Evolutionary conservation across 2,113 vertebrate genomes (phyloP).

Genomic region (Oceanites oceanicus): DNA sequence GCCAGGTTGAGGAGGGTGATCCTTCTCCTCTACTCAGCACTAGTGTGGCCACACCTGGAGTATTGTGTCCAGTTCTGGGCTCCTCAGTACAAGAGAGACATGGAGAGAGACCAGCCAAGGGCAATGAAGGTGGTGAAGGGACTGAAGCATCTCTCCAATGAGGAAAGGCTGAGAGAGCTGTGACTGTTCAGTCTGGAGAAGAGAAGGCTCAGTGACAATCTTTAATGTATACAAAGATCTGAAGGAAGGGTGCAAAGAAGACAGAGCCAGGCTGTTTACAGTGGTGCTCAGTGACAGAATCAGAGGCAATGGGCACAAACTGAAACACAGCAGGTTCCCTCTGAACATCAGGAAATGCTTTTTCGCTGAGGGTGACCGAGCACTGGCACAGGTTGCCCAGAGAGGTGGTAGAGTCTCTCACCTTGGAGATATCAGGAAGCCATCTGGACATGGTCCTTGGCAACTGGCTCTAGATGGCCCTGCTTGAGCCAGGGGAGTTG

Average conservation of each 20-base stretch:
- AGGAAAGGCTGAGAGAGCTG: neutral
- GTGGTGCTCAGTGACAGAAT: neutral
- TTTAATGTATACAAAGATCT: neutral
- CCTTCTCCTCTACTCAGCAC: neutral
- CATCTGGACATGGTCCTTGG: neutral
- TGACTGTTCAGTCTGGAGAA: neutral
- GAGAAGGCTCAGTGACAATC: neutral
- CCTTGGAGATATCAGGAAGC: neutral
- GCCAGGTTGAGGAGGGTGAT: neutral
- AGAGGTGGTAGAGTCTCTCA: neutral
- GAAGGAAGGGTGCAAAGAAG: neutral
- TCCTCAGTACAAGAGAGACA: neutral
- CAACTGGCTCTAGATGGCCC: neutral
- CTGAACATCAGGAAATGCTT: neutral
- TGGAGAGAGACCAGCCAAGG: neutral
- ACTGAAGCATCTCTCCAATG: neutral
- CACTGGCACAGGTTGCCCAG: neutral
- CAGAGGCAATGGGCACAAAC: neutral
- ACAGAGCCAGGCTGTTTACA: neutral
- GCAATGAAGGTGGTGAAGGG: fast-evolving
- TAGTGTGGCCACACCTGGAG: neutral
- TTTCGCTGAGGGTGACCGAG: neutral
- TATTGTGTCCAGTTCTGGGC: neutral
- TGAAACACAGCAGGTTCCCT: neutral
- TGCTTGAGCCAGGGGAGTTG: neutral